Conservation (phyloP, 2,797 vertebrate genomes). For the Pterois miles region DNA sequence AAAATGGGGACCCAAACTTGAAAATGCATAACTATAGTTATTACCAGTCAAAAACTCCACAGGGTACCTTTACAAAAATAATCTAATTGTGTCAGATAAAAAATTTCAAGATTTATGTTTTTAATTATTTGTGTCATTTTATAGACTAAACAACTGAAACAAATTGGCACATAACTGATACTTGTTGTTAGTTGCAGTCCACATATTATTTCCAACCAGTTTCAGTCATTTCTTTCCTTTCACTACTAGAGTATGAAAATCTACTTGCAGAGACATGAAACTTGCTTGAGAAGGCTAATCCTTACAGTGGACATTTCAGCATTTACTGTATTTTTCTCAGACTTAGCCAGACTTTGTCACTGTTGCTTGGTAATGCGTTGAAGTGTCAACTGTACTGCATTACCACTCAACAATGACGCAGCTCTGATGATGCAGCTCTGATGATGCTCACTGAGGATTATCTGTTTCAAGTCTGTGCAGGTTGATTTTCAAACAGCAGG, state of each 20-base stretch:
- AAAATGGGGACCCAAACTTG: not conserved
- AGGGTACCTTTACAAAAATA: not conserved
- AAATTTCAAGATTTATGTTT: not conserved
- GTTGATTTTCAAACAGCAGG: not conserved
- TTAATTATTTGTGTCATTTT: not conserved
- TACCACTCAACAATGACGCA: not conserved
- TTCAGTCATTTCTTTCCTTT: not conserved
- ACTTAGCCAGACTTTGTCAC: not conserved
- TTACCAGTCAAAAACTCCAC: not conserved
- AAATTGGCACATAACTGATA: not conserved
- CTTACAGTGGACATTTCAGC: conserved; percentile 1
- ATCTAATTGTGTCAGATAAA: not conserved
- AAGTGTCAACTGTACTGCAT: not conserved
- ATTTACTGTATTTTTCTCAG: not conserved
- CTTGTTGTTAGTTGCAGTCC: not conserved
- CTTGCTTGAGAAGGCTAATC: not conserved
- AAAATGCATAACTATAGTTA: not conserved
- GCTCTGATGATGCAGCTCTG: not conserved
- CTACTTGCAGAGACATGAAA: conserved; percentile 12
- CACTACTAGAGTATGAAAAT: not conserved
- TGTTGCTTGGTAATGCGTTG: not conserved
- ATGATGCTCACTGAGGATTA: not conserved
- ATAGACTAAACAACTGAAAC: not conserved
- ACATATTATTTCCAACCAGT: not conserved
- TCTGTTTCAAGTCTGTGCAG: conserved; percentile 8